A percentile compares a stretch with the other conserved stretches of the same genome.
phyloP scores from a whole-genome alignment of 2,888 invertebrate species.

The Tipula lateralis region DNA sequence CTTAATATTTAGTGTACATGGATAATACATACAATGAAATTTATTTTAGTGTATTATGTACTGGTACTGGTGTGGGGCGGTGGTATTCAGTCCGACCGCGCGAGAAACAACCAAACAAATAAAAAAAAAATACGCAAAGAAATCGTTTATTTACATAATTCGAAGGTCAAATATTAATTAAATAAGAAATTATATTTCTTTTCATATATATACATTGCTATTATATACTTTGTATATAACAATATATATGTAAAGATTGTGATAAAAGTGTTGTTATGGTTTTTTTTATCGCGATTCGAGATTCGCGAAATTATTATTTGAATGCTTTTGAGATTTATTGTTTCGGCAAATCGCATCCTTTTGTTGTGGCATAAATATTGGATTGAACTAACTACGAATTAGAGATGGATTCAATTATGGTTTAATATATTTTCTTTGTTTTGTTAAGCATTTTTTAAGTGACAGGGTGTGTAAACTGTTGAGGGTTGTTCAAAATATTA shows the following conservation, averaged over 20 bases:
- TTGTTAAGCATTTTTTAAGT: no score
- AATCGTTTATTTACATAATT: background rate
- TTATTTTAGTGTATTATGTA: background rate
- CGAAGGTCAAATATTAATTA: slow-evolving; percentile 24
- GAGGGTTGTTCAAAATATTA: no score
- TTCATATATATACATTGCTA: background rate
- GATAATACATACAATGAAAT: no score
- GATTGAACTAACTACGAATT: no score
- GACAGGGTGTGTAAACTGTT: no score
- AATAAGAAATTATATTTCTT: background rate
- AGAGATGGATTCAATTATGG: background rate
- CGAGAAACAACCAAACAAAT: background rate
- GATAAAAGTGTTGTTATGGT: background rate
- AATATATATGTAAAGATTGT: background rate
- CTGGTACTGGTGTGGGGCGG: background rate
- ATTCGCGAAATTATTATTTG: background rate
- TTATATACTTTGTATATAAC: background rate
- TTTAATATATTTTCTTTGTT: background rate
- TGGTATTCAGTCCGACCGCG: background rate
- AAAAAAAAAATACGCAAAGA: background rate
- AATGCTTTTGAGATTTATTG: background rate
- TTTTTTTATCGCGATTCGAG: background rate
- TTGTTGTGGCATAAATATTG: no score
- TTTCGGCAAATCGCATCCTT: background rate
- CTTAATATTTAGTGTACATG: no score